Evolutionary conservation across 2,888 invertebrate species (phyloP).

Genomic region (Willowsia nigromaculata): DNA sequence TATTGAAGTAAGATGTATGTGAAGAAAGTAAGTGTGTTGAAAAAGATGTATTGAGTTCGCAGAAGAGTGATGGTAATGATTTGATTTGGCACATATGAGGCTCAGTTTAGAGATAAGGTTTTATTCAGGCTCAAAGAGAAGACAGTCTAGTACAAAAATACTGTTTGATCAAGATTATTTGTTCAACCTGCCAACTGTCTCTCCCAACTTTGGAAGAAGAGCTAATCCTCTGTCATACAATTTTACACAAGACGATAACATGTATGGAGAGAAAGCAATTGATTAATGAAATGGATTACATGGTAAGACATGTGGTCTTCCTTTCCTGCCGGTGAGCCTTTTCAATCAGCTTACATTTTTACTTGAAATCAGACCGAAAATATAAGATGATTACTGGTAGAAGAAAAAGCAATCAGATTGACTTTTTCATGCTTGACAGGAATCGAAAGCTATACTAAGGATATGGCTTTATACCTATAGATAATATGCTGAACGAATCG

Average conservation of each 20-base stretch:
- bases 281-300: constrained; percentile 58
- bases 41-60: background rate
- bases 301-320: background rate
- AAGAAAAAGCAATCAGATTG: background rate
- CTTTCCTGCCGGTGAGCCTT: background rate
- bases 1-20: no score
- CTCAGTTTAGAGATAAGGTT: background rate
- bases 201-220: background rate
- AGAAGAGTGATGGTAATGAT: background rate
- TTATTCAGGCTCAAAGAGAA: background rate
- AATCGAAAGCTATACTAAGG: background rate
- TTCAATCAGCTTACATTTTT: constrained; percentile 33
- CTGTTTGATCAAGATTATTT: background rate
- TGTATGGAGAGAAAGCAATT: background rate
- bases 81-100: background rate
- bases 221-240: background rate
- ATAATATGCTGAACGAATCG: background rate
- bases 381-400: background rate
- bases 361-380: constrained; percentile 12
- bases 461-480: background rate
- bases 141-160: background rate
- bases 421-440: constrained; percentile 5
- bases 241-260: background rate
- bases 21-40: background rate
- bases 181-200: background rate